Evolutionary conservation across 1,140 invertebrate genomes (phyloP), one percentile per base, ranked within the genome.

Genomic region (Cotesia typhae): DNA sequence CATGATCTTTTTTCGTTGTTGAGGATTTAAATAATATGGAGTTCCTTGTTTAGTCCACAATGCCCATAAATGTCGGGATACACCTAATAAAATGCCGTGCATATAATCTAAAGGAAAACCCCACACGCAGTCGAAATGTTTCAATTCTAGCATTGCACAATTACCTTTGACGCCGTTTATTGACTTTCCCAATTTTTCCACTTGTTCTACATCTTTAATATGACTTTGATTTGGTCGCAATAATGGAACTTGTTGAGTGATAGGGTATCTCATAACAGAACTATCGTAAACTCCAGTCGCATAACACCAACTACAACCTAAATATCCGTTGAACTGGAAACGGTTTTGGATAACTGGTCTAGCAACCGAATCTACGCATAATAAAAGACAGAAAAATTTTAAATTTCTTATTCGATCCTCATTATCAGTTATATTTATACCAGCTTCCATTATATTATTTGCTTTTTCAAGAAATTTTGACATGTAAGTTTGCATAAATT

Each of bases 301-400:
- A 59, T 77, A 78, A 51, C 78, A 76, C 73, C 75, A 77, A 20
- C 67, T 73, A 67, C 73, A 79, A 36, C 78, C 76, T 9, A 35
- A 37, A 28, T 75, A 70, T 3, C 71, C 76, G 70, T 73, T 76
- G 35, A 57, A 72, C 51, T 74, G 70, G 1, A 67, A 20, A n/a
- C 72, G 55, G 47, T 72, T 72, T 37, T 72, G 70, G 2, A 72
- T 51, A 41, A 76, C 20, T n/a, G 72, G 69, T 38, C 72, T 51
- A 14, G 75, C 75, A 5, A 70, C 63, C 9, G 72, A 72, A 64
- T 76, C 72, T 7, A 72, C 67, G 10, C 59, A 65, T 28, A 37
- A 5, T 4, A 59, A 6, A 35, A 70, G 63, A 52, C 72, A 70
- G 14, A 38, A 51, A 35, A 74, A 74, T 36, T 66, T 70, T n/a